Conservation (phyloP, 2,113 vertebrate species). For the Rhynchopsitta pachyrhyncha region DNA sequence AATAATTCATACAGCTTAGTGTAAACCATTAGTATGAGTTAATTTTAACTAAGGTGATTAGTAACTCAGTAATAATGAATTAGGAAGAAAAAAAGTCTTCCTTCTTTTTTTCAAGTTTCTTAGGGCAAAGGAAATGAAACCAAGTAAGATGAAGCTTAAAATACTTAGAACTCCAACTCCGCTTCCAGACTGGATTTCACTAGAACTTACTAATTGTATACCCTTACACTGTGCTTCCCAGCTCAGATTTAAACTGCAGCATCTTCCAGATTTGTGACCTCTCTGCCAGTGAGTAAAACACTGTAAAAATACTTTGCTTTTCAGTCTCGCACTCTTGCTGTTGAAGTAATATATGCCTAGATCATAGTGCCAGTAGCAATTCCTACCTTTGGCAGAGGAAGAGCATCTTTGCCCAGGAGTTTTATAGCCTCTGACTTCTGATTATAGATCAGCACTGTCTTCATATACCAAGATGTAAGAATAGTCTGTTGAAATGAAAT, state of each 20-base stretch:
- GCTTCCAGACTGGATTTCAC: not conserved
- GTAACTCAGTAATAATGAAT: not conserved
- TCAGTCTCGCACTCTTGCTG: not conserved
- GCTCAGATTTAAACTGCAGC: not conserved
- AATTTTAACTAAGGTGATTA: slow-evolving; percentile 20
- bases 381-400: not conserved
- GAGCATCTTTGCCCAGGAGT: not conserved
- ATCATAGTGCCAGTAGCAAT: not conserved
- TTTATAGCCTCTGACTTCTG: not conserved
- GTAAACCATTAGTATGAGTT: not conserved
- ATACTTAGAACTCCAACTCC: not conserved
- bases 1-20: not conserved
- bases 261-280: not conserved
- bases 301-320: not conserved
- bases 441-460: not conserved
- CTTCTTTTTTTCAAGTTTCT: not conserved
- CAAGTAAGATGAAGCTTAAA: not conserved
- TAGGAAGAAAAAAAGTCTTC: not conserved
- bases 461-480: not conserved
- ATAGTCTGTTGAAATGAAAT: not conserved
- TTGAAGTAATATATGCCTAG: not conserved
- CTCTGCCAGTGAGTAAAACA: not conserved
- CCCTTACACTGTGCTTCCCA: not conserved
- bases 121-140: not conserved
- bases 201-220: not conserved